These are phyloP conservation scores for Gallinago stenura DNA, from an alignment of 2,797 vertebrate species.

Conservation along the genomic window DNA sequence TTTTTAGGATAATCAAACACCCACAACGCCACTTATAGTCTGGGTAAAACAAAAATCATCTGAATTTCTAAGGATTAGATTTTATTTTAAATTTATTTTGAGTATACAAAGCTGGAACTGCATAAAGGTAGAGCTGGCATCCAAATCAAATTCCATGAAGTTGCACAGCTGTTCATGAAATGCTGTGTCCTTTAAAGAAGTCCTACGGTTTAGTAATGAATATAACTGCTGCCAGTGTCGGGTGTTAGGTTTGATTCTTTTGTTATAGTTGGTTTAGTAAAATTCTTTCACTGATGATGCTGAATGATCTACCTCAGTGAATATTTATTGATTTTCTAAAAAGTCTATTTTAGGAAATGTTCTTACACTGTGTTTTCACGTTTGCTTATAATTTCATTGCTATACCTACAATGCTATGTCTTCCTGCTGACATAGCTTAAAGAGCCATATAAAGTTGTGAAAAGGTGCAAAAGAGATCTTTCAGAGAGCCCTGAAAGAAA, in stretches of 20 bases:
- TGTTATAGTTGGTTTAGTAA: not conserved
- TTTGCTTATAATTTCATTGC: not conserved
- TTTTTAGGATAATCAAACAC: not conserved
- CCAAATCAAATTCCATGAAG: not conserved
- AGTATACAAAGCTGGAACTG: not conserved
- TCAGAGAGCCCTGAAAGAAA: not conserved
- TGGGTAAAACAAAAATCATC: not conserved
- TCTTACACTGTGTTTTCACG: not conserved
- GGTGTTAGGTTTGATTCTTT: not conserved
- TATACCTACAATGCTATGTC: not conserved
- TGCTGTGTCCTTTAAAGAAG: not conserved
- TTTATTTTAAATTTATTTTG: not conserved
- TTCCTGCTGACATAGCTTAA: not conserved
- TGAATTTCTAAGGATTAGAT: not conserved
- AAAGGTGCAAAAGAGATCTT: not conserved
- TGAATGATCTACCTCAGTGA: not conserved
- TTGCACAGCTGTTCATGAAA: not conserved
- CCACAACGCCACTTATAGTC: accelerated
- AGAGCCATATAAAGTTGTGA: not conserved
- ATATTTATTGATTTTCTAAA: not conserved
- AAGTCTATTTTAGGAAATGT: not conserved
- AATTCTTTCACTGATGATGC: not conserved
- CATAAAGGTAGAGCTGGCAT: not conserved
- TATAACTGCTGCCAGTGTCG: not conserved
- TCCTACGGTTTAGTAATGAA: not conserved